Conservation (phyloP, 2,797 vertebrate genomes). For the Oceanodroma leucorhoa region DNA sequence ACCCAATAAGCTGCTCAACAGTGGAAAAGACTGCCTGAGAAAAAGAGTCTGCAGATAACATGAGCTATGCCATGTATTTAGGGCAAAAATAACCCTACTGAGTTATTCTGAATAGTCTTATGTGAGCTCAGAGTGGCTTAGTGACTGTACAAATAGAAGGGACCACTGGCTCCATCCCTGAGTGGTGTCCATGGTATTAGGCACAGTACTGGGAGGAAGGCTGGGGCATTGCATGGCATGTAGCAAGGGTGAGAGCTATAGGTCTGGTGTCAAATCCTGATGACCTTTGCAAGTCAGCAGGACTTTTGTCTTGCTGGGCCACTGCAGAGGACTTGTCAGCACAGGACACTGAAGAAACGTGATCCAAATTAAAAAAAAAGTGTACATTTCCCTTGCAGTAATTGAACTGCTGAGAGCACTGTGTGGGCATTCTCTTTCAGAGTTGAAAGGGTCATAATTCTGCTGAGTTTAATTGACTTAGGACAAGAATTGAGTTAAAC, state of each 20-base stretch:
- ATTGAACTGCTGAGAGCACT: neutral
- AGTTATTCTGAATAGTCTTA: neutral
- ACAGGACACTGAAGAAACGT: neutral
- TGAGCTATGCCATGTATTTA: neutral
- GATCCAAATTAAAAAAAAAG: neutral
- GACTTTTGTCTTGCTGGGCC: neutral
- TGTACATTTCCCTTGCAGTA: neutral
- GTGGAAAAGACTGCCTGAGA: neutral
- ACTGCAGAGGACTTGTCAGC: neutral
- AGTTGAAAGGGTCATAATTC: neutral
- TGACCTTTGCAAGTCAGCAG: neutral
- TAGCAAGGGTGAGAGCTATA: neutral
- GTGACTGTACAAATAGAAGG: neutral
- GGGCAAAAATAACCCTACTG: neutral
- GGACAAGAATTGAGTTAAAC: neutral
- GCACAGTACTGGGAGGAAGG: neutral
- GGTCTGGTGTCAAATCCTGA: neutral
- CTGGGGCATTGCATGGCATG: neutral
- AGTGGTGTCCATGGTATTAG: fast-evolving
- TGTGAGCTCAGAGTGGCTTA: neutral
- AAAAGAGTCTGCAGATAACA: neutral
- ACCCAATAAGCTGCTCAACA: neutral
- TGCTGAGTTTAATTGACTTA: conserved; percentile 32
- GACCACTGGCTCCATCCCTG: neutral
- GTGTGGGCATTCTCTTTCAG: neutral